A percentile compares a stretch with the other conserved stretches of the same genome.
Conservation (phyloP, 2,113 vertebrate genomes). For the Cyrtonyx montezumae region DNA sequence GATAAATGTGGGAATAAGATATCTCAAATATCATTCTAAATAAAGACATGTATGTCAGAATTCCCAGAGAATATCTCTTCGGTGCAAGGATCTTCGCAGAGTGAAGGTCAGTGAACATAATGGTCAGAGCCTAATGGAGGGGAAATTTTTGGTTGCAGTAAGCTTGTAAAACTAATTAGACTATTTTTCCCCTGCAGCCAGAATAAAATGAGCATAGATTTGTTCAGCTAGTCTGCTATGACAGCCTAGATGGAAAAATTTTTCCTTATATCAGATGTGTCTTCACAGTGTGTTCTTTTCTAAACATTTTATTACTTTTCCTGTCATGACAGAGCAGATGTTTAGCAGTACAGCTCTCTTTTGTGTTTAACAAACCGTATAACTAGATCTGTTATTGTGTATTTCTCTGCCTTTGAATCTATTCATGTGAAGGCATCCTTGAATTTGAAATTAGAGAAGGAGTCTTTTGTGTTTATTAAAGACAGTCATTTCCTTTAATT, state of each 20-base stretch:
- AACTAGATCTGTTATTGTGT: slow-evolving; percentile 41
- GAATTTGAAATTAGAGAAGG: slow-evolving; percentile 45
- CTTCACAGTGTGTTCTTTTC: slow-evolving; percentile 34
- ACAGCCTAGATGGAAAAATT: background rate
- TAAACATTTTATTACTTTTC: slow-evolving; percentile 48
- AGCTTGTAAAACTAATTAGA: slow-evolving; percentile 30
- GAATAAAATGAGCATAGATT: background rate
- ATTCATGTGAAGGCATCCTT: background rate
- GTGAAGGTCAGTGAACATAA: background rate
- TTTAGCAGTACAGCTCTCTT: slow-evolving; percentile 23
- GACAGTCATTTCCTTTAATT: slow-evolving; percentile 5
- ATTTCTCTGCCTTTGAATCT: slow-evolving; percentile 46
- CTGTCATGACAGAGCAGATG: slow-evolving; percentile 34
- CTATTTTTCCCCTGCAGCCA: background rate
- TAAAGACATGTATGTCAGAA: background rate
- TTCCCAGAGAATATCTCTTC: background rate
- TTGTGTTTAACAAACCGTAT: slow-evolving; percentile 42
- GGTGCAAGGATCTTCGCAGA: background rate
- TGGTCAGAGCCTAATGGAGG: background rate
- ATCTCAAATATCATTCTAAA: background rate
- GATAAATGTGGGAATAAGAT: background rate
- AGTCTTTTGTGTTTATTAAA: slow-evolving; percentile 52
- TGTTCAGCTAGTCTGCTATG: background rate
- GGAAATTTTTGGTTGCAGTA: background rate
- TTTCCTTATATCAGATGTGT: background rate